Base-by-base conservation (phyloP, 2,113 vertebrate species). In the Nannobrachium achirus region DNA sequence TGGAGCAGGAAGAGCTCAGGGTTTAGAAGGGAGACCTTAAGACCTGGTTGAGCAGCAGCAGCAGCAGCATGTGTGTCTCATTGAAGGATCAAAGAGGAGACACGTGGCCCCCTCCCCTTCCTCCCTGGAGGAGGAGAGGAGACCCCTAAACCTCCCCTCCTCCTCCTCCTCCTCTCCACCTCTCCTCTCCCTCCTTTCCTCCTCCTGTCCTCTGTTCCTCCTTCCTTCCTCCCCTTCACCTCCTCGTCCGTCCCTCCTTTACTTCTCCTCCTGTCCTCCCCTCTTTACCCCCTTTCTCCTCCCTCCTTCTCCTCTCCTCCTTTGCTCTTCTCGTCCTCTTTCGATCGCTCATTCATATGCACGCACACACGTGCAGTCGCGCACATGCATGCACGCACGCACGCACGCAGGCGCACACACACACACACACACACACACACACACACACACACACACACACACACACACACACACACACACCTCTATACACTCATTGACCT, bases 21-120 rank as follows among this genome's bases (percentile, higher is more conserved):
- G 16, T 52, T 58, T 69, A 60, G 66, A 74, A 52, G 15, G 55
- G n/a, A 63, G 66, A 66, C 67, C 68, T 42, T 59, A 63, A 3
- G 7, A 73, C 63, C 52, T 15, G 19, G 51, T 57, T n/a, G 48
- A 74, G 66, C 25, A 6, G 71, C 59, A 82, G 78, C 48, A 74
- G 66, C 25, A 6, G 71, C 59, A 82, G 78, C 87, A 91, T 84
- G 70, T 91, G 88, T 7, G 8, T 89, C 78, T 90, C 76, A 82
- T 91, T 85, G 81, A 76, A 49, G 44, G 88, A 90, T 89, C 85
- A 92, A 91, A 90, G 80, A 48, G 52, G 2, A 80, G 68, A 79
- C 67, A 56, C 40, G 60, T 68, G 69, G 69, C 75, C 25, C 69
- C 66, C 52, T 58, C 25, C 69, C 66, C 52, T 58, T 52, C 73